Base-by-base conservation (phyloP, 1,140 invertebrate genomes). In the Philopotamus ludificatus region DNA sequence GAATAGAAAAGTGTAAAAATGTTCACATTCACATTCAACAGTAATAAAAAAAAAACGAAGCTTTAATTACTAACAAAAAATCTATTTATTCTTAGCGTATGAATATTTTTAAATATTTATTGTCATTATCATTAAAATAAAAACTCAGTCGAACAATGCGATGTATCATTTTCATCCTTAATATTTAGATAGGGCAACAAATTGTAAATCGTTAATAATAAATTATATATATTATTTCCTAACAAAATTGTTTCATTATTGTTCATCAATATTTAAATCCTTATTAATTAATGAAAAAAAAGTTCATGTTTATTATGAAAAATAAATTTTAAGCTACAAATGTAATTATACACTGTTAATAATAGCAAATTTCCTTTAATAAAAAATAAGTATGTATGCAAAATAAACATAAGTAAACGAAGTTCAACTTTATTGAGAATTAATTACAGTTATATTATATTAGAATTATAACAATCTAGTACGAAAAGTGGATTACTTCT, bases 31-130 rank as follows among this genome's bases (percentile, higher is more conserved):
- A 20, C 39, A 16, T 28, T 34, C 7, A 45, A n/a, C 8, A 9
- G 16, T 45, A 45, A 9, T 18, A 60, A 47, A 45, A 39, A 50
- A 45, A 53, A 41, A 28, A 49, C 55, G 55, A 65, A 65, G 63
- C 63, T 65, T 59, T 45, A 65, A 47, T n/a, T 60, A 60, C 57
- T 60, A 60, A 60, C 42, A 63, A 63, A 21, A 47, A 51, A 59
- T 26, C 63, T 65, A 65, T 65, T 65, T 65, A 65, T 65, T 65
- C 57, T 59, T 65, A 65, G 54, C 25, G 50, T 65, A 50, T 65
- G 57, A 39, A 59, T 50, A 23, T 59, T 51, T 21, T 39, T 44
- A 50, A 65, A 58, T 65, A 65, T 65, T 65, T 65, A 65, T 65
- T 65, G 53, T 59, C 39, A 65, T 65, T 50, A 47, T 60, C 25